Base-by-base conservation (phyloP, 2,888 invertebrate species). In the Apotomis turbidana region DNA sequence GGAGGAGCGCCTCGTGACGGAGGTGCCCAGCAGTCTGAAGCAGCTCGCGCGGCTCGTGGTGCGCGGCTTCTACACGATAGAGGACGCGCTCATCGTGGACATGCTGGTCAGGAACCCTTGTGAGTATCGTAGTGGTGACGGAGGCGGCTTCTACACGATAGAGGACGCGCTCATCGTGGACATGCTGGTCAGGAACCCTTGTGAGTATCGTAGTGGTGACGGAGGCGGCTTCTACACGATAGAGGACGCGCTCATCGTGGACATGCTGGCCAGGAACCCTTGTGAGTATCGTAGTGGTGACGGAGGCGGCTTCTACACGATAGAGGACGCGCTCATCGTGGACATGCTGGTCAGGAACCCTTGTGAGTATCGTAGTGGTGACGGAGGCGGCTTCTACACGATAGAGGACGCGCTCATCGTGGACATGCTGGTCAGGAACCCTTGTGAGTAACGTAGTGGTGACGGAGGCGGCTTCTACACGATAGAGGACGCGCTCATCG, bases 271-370 rank as follows among this genome's bases (percentile, higher is more conserved):
- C 61, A 94, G 98, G 82, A 98, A 99, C 94, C 98, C 98, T 38
- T 99, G 99, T 95, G 94, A 93, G 95, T 94, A 77, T 8, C n/a
- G 0, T 2, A 27, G 27, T 2, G 27, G 27, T 41, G 6, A 41
- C 41, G 5, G 41, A 41, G 41, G 99, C 80, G 99, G 98, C 3
- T 99, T 99, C 91, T 99, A 99, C 87, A 96, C 96, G 0, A 96
- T 97, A 78, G 99, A 99, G 91, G 98, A 99, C 94, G 96, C 97
- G 0, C 94, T 99, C 41, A 97, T 99, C 70, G 97, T 99, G 64
- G 99, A 99, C 88, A 97, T 99, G 97, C 93, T 99, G 59, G 98
- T 99, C 61, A 94, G 98, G 82, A 98, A 99, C 94, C 98, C 98
- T 38, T 99, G 99, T 95, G 94, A 93, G 95, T 94, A 77, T 8